Percentiles rank a stretch among this genome's conserved stretches.
Conservation (phyloP, 2,888 invertebrate species). For the Xestoiulus laeticollis region DNA sequence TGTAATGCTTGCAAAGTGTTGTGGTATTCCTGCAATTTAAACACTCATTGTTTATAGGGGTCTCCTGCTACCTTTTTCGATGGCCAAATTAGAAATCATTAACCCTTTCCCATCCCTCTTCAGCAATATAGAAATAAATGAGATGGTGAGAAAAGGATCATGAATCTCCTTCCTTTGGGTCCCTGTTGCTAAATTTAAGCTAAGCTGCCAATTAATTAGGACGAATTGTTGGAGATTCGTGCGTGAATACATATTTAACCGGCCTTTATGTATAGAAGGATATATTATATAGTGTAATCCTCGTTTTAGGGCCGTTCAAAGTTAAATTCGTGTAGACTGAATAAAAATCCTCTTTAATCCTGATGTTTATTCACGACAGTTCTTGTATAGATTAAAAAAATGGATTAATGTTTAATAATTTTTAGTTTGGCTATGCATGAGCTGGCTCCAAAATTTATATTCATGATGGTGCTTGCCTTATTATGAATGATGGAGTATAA, state of each 20-base stretch:
- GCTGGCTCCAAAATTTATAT: no score
- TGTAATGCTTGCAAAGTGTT: background rate
- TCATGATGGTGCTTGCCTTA: no score
- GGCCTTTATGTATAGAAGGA: background rate
- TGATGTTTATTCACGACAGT: background rate
- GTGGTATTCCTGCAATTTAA: background rate
- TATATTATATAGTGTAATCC: background rate
- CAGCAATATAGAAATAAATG: background rate
- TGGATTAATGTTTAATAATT: no score
- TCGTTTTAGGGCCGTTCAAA: background rate
- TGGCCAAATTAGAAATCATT: constrained; percentile 26
- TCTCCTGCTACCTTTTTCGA: background rate
- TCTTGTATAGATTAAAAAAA: no score
- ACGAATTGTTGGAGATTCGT: constrained; percentile 6
- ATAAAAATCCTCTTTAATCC: background rate
- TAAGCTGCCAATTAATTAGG: constrained; percentile 19
- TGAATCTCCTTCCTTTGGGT: background rate
- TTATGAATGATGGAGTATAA: no score
- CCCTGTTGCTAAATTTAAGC: background rate
- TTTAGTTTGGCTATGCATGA: no score
- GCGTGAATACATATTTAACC: background rate
- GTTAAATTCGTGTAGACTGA: background rate
- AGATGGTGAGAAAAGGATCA: background rate
- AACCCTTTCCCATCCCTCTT: constrained; percentile 8
- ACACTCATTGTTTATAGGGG: background rate